Evolutionary conservation across 2,888 invertebrate species (phyloP).

Genomic region (Pantelozetes paolii): DNA sequence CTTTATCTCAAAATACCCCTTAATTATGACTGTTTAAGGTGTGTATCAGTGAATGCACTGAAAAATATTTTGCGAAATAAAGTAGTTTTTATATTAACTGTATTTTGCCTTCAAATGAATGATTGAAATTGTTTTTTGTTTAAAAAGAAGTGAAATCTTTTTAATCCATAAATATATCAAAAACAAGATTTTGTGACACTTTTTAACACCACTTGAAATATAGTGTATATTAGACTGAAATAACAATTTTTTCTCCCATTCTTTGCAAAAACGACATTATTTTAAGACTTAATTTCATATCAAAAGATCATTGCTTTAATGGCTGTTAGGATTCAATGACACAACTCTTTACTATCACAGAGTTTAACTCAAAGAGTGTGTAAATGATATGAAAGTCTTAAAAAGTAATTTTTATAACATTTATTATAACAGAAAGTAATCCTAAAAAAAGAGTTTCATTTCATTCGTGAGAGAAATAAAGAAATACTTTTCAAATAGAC

Average conservation of each 20-base stretch:
- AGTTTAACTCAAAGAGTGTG: not conserved
- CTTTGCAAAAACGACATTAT: not conserved
- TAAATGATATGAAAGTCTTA: constrained; percentile 13
- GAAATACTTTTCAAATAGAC: not conserved
- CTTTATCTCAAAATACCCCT: too few species aligned
- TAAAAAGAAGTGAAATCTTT: not conserved
- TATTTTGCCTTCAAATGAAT: too few species aligned
- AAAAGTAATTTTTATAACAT: constrained; percentile 30
- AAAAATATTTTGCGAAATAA: too few species aligned
- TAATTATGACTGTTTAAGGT: too few species aligned
- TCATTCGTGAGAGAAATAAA: not conserved
- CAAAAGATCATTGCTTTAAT: constrained; percentile 17
- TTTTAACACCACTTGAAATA: constrained; percentile 2
- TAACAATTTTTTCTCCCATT: not conserved
- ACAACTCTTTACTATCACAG: not conserved
- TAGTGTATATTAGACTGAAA: not conserved
- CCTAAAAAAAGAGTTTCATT: not conserved
- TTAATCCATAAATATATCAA: constrained; percentile 23
- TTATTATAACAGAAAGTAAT: constrained; percentile 16
- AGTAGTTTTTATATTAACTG: too few species aligned
- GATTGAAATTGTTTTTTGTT: not conserved
- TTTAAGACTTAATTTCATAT: constrained; percentile 11
- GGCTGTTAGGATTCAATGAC: not conserved
- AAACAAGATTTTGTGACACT: not conserved
- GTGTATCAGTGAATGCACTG: too few species aligned